These are phyloP conservation scores for Helicoverpa armigera DNA, from an alignment of 1,140 invertebrate species.

Conservation along the genomic window DNA sequence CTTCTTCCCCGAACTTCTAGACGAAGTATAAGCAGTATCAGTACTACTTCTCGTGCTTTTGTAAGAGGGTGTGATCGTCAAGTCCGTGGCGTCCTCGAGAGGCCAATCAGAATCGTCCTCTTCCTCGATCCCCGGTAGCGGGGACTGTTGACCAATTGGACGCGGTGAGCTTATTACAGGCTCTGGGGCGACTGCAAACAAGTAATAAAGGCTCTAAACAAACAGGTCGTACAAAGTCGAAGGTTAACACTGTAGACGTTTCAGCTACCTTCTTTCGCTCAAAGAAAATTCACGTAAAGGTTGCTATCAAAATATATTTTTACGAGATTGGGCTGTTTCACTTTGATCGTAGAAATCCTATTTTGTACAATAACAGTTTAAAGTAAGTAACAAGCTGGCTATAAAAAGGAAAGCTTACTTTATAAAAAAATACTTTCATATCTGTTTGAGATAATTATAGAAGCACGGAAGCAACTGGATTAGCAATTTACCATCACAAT, in stretches of 20 bases:
- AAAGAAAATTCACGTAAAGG: constrained; percentile 50
- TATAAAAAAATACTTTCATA: not conserved
- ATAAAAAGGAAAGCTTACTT: not conserved
- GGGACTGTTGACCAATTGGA: constrained; percentile 86
- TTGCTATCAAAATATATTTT: constrained; percentile 46
- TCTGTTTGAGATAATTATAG: no score
- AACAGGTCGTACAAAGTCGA: constrained; percentile 44
- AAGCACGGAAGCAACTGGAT: no score
- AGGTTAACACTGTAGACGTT: constrained; percentile 22
- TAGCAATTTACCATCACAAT: not conserved
- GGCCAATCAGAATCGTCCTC: constrained; percentile 87
- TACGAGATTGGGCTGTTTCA: constrained; percentile 40
- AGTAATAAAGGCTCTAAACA: constrained; percentile 65
- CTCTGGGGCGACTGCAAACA: constrained; percentile 80
- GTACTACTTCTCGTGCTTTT: constrained; percentile 85
- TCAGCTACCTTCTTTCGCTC: constrained; percentile 14
- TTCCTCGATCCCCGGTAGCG: constrained; percentile 88
- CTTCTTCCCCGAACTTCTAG: constrained; percentile 81
- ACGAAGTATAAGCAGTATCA: constrained; percentile 81
- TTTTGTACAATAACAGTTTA: constrained; percentile 23
- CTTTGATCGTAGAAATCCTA: constrained; percentile 34
- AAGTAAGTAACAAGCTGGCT: not conserved
- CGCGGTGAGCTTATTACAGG: constrained; percentile 83
- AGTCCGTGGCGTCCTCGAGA: constrained; percentile 83
- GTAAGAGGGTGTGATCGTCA: constrained; percentile 83